A percentile compares a stretch with the other conserved stretches of the same genome.
Conservation (phyloP, 2,888 invertebrate species). For the Unio pictorum region DNA sequence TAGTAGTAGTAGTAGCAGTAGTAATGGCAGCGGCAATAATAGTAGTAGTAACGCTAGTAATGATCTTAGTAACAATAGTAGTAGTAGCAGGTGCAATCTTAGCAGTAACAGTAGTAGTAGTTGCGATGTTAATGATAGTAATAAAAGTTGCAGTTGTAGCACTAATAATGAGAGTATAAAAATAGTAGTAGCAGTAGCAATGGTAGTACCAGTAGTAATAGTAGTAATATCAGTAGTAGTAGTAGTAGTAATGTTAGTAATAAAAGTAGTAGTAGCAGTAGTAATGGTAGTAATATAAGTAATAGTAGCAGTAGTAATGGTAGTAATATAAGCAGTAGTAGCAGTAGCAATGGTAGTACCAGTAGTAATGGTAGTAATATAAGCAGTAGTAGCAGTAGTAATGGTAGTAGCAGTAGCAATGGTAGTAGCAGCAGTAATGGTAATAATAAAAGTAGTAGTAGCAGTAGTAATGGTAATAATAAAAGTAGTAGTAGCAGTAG, state of each 20-base stretch:
- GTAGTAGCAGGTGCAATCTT: slow-evolving; percentile 8
- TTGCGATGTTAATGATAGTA: neutral
- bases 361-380: too few species aligned
- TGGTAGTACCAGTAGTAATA: slow-evolving; percentile 4
- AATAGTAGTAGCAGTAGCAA: slow-evolving; percentile 7
- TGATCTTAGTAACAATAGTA: slow-evolving; percentile 5
- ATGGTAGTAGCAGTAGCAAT: slow-evolving; percentile 7
- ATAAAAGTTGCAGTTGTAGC: slow-evolving; percentile 6
- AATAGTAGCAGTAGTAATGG: too few species aligned
- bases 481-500: slow-evolving; percentile 6
- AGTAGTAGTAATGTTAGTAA: slow-evolving; percentile 3
- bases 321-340: too few species aligned
- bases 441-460: slow-evolving; percentile 7
- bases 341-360: too few species aligned
- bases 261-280: slow-evolving; percentile 11
- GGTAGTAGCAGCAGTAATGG: slow-evolving; percentile 5
- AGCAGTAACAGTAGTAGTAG: slow-evolving; percentile 2
- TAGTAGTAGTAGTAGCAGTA: slow-evolving; percentile 15
- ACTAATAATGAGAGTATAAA: slow-evolving; percentile 9
- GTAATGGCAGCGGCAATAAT: slow-evolving; percentile 10
- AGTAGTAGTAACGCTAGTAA: slow-evolving; percentile 7
- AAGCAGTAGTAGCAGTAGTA: slow-evolving; percentile 6
- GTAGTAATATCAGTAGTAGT: neutral
- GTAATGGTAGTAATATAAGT: neutral
- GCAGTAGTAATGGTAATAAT: slow-evolving; percentile 7